phyloP scores from a whole-genome alignment of 2,888 invertebrate species.

The Drosophila mimica region DNA sequence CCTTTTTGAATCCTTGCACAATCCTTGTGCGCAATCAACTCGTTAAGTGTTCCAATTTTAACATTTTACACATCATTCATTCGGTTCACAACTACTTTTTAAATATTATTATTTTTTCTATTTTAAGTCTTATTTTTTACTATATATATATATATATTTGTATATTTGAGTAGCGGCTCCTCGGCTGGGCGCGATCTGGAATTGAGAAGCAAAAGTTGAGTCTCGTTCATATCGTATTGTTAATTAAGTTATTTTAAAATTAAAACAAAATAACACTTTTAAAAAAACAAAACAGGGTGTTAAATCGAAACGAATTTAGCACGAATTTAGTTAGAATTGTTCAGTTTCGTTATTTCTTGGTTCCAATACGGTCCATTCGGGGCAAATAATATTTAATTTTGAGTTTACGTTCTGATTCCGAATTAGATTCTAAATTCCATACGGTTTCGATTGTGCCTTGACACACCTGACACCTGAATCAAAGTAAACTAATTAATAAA shows the following conservation, averaged over 20 bases:
- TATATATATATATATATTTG: not conserved
- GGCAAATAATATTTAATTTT: not conserved
- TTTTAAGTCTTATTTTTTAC: not conserved
- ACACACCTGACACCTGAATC: not conserved
- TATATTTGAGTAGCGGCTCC: not conserved
- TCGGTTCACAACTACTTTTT: not conserved
- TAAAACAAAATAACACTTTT: not conserved
- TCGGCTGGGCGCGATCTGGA: not conserved
- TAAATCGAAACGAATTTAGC: not conserved
- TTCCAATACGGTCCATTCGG: not conserved
- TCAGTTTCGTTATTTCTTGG: not conserved
- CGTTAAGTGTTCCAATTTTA: slow-evolving; percentile 6
- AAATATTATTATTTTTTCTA: not conserved
- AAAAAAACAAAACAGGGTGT: not conserved
- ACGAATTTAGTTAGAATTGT: not conserved
- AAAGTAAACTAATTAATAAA: not conserved
- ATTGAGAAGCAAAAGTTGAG: not conserved
- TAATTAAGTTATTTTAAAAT: not conserved
- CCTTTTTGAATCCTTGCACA: slow-evolving; percentile 16
- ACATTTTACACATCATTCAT: slow-evolving; percentile 19
- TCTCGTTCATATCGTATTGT: not conserved
- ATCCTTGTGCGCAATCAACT: slow-evolving; percentile 38
- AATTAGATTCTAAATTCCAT: not conserved
- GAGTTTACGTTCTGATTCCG: not conserved
- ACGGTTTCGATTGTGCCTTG: not conserved